Percentiles rank a stretch among this genome's conserved stretches.
These are phyloP conservation scores for Molossus molossus DNA, from an alignment of 2,797 vertebrate species.

Conservation along the genomic window DNA sequence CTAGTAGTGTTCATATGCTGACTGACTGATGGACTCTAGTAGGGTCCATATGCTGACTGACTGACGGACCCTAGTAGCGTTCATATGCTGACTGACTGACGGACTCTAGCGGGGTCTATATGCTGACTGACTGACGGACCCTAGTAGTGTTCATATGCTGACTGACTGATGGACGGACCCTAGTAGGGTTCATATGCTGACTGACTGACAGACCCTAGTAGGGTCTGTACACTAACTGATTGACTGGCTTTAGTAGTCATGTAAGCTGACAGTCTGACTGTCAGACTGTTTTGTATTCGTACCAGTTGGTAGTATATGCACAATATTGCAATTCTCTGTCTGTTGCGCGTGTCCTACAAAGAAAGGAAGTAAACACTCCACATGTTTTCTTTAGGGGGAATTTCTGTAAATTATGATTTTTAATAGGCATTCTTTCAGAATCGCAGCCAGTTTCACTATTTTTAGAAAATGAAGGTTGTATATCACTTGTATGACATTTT, in stretches of 20 bases:
- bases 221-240: not conserved
- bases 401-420: not conserved
- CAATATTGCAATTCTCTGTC: not conserved
- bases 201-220: not conserved
- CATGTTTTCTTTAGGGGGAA: slow-evolving; percentile 9
- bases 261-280: not conserved
- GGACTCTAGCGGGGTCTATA: not conserved
- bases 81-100: not conserved
- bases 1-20: not conserved
- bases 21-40: too few species aligned
- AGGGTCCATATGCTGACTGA: too few species aligned
- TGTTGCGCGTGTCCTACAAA: not conserved
- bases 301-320: not conserved
- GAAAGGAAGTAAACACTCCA: slow-evolving; percentile 11
- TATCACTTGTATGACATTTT: not conserved
- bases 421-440: not conserved
- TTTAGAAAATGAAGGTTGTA: slow-evolving; percentile 51
- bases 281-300: not conserved
- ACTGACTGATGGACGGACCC: not conserved
- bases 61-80: not conserved
- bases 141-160: not conserved
- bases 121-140: not conserved
- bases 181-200: not conserved
- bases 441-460: slow-evolving; percentile 15
- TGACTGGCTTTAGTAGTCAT: not conserved